Evolutionary conservation across 1,140 invertebrate species (phyloP), one percentile per base, ranked within the genome.

Genomic region (Phenacoccus solenopsis): DNA sequence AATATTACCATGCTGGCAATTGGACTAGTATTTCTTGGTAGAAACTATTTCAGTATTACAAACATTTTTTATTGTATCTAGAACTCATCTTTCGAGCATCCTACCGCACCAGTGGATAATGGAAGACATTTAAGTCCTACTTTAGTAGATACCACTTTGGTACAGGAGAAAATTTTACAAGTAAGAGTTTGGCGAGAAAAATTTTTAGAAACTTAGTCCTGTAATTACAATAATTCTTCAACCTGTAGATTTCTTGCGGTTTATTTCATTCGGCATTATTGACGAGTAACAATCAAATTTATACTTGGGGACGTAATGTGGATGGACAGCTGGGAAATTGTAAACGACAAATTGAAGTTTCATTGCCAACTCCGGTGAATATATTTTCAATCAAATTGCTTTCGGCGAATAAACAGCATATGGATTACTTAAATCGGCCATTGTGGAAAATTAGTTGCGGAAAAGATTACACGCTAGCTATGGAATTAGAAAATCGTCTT

Each of bases 251-350:
- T 74, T 79, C 83, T 70, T 85, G 85, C 74, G 88, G 88, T 16
- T 86, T 83, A 75, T 84, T 87, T 73, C 88, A 90, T 75, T 85
- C 83, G 67, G 81, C 84, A 16, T 73, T 89, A n/a, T 73, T 89
- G 28, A 88, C 86, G 2, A 80, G 81, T 67, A 81, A 84, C 73
- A 87, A 86, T 16, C 81, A 81, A 28, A 78, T 89, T 1, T 89
- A 85, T 74, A 82, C 83, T 0, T 90, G 88, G 87, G 88, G 88
- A 28, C 78, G 84, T 49, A 89, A 88, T 78, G 76, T 86, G 20
- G 87, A 89, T 75, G 88, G 86, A 16, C 88, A 89, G 77, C 77
- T 88, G 70, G 88, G 88, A n/a, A 84, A 84, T 72, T 82, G 83
- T 38, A 80, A 78, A 9, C 78, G 82, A 72, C 81, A 82, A 71